Evolutionary conservation across 2,113 vertebrate species (phyloP).

Genomic region (Cygnus atratus): DNA sequence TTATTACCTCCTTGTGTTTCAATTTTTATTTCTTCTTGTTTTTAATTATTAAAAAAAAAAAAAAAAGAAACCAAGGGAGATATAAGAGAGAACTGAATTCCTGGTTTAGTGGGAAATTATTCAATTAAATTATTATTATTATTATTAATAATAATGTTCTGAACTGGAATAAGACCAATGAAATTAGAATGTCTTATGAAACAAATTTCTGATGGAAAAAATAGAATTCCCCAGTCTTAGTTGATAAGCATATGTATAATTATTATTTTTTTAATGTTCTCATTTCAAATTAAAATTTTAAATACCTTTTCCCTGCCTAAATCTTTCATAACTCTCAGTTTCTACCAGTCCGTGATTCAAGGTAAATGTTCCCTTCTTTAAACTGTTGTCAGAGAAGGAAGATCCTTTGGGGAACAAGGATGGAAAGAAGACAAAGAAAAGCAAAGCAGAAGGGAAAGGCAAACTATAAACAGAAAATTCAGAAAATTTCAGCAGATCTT

Average conservation of each 20-base stretch:
- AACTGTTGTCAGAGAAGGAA: background rate
- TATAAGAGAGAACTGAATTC: background rate
- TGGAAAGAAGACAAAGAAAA: background rate
- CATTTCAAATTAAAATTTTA: background rate
- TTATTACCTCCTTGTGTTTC: fast-evolving
- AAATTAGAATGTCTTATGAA: background rate
- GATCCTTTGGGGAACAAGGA: background rate
- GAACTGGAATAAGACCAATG: background rate
- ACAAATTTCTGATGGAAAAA: background rate
- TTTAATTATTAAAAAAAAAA: too few relatives aligned
- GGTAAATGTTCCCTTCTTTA: background rate
- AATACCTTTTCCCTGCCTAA: background rate
- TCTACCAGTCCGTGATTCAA: background rate
- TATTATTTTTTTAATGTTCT: background rate
- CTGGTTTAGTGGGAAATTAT: background rate
- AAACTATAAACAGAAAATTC: background rate
- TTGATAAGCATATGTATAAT: background rate
- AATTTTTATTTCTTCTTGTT: background rate
- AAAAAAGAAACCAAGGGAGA: background rate
- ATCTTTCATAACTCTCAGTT: background rate
- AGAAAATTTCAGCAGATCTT: background rate
- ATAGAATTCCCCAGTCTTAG: background rate
- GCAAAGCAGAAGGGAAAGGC: background rate
- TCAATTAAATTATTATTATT: background rate
- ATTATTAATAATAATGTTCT: background rate